Evolutionary conservation across 2,113 vertebrate genomes (phyloP), one percentile per base, ranked within the genome.

Genomic region (Dicerorhinus sumatrensis): DNA sequence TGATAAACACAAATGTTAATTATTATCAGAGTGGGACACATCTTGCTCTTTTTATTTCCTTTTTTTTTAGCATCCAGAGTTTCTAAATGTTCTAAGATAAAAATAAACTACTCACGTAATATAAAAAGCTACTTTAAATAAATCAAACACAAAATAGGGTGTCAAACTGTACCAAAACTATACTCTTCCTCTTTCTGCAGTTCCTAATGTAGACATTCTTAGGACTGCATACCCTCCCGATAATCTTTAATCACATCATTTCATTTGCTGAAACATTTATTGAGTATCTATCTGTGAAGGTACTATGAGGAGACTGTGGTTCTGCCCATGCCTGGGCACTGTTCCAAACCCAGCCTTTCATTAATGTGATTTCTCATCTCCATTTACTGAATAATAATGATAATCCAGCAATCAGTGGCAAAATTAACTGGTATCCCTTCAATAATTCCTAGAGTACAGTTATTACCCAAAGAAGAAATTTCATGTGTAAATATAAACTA

Each of bases 91-190:
- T 93, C 39, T 65, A 85, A 60, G 46, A 86, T 67, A 67, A 94
- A 84, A 67, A 58, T 46, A 76, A 91, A 85, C 39, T 81, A 73
- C 56, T 39, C 25, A 17, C 29, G 11, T 51, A 42, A 77, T 83
- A 96, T 48, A 75, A 82, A 94, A 62, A n/a, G 27, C 60, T 79
- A 88, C 79, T 95, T 92, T 54, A 67, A 81, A 60, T 63, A 91
- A 96, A 60, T 73, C 33, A 70, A 56, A 75, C 12, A 90, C 67
- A 89, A 81, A 94, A 92, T 1, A 77, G 5, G 31, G n/a, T 73
- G 17, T 58, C 56, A 60, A 69, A 69, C 31, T 83, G 10, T 63
- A 75, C 31, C 79, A 69, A 69, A 70, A 80, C 82, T 65, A 65
- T n/a, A 60, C 3, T 67, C 51, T 46, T 80, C 84, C 60, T 89